Percentiles rank a stretch among this genome's conserved stretches.
Evolutionary conservation across 2,888 invertebrate genomes (phyloP).

Genomic region (Myathropa florea): DNA sequence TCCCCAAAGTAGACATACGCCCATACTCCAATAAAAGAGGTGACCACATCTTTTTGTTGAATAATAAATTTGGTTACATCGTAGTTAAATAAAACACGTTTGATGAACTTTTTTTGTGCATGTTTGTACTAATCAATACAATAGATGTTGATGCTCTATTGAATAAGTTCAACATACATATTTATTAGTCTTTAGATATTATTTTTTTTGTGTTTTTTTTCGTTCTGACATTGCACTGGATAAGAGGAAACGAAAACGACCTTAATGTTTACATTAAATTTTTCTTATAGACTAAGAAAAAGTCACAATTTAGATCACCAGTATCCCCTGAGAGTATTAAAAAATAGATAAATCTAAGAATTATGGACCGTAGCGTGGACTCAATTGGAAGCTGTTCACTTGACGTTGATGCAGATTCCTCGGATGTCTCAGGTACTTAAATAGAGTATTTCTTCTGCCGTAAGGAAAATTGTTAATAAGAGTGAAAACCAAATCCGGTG

Average conservation of each 20-base stretch:
- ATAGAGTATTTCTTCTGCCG: conserved; percentile 16
- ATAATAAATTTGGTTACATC: conserved; percentile 1
- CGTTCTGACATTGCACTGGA: conserved; percentile 7
- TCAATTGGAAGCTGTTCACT: conserved; percentile 93
- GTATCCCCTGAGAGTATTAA: conserved; percentile 17
- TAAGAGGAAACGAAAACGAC: conserved; percentile 38
- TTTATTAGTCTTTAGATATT: neutral
- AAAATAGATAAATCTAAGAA: conserved; percentile 9
- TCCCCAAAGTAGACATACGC: conserved; percentile 32
- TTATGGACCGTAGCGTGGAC: conserved; percentile 89
- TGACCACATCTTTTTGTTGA: conserved; percentile 19
- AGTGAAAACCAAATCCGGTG: neutral
- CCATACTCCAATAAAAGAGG: conserved; percentile 37
- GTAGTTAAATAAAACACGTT: conserved; percentile 44
- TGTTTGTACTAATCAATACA: conserved; percentile 34
- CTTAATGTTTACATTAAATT: conserved; percentile 54
- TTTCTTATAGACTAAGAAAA: conserved; percentile 56
- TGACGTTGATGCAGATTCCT: conserved; percentile 89
- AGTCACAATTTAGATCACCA: conserved; percentile 40
- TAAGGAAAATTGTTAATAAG: neutral
- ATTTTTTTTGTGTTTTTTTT: conserved; percentile 31
- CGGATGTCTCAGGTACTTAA: conserved; percentile 86
- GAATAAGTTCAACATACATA: conserved; percentile 20
- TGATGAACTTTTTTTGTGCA: conserved; percentile 36
- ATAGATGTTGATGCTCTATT: conserved; percentile 16